A percentile compares a stretch with the other conserved stretches of the same genome.
Conservation (phyloP, 2,113 vertebrate species). For the Pogonocichla stellata region DNA sequence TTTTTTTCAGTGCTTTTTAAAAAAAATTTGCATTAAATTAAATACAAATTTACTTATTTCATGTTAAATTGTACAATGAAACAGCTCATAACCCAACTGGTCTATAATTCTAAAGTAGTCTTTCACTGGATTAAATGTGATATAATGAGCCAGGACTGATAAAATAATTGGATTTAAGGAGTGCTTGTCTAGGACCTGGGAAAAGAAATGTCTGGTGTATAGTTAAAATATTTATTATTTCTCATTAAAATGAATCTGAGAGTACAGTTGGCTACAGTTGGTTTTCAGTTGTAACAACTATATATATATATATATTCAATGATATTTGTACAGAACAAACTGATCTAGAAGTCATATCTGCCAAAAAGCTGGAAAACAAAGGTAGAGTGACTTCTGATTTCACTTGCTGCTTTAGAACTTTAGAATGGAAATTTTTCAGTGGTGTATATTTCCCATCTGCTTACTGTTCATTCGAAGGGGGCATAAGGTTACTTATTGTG, state of each 20-base stretch:
- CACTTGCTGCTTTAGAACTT: neutral
- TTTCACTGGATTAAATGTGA: neutral
- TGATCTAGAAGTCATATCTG: neutral
- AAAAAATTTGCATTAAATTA: neutral
- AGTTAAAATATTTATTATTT: neutral
- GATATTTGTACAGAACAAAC: neutral
- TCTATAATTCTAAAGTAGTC: neutral
- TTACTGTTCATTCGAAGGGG: neutral
- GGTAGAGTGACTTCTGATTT: neutral
- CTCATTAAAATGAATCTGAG: neutral
- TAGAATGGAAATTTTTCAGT: neutral
- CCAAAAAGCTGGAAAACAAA: neutral
- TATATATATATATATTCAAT: too few relatives aligned
- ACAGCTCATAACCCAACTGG: rapidly evolving
- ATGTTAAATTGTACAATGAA: neutral
- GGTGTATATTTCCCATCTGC: neutral
- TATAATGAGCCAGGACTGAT: neutral
- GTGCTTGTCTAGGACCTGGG: neutral
- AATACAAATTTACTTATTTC: neutral
- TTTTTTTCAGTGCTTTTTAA: neutral
- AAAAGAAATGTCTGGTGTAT: neutral
- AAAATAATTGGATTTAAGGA: neutral
- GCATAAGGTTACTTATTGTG: neutral
- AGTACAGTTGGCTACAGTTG: neutral
- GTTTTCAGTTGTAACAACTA: neutral